Conservation (phyloP, 2,888 invertebrate species). For the Dolichopus griseipennis region DNA sequence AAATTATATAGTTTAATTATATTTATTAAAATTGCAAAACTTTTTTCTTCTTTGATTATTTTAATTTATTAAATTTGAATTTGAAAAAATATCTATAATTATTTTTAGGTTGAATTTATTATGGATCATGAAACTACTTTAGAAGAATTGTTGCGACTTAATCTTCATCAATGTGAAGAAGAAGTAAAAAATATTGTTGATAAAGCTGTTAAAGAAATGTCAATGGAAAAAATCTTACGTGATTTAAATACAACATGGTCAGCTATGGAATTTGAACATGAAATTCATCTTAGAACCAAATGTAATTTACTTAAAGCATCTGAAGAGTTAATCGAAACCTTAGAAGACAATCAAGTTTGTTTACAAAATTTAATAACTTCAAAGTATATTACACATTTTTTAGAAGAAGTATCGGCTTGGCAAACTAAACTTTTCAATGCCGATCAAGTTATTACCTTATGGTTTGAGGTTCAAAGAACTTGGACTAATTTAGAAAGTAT, state of each 20-base stretch:
- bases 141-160: conserved; percentile 81
- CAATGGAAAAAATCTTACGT: conserved; percentile 90
- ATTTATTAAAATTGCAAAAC: too few relatives aligned
- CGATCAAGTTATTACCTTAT: conserved; percentile 84
- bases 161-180: conserved; percentile 94
- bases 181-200: conserved; percentile 96
- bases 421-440: conserved; percentile 85
- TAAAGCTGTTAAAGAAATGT: conserved; percentile 97
- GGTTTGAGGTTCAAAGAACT: conserved; percentile 94
- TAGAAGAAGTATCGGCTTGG: conserved; percentile 91
- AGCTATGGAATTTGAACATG: conserved; percentile 85
- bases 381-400: conserved; percentile 91
- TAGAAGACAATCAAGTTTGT: conserved; percentile 94
- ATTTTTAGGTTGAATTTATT: conserved; percentile 73
- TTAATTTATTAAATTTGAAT: too few relatives aligned
- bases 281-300: conserved; percentile 78
- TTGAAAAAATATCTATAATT: too few relatives aligned
- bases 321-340: conserved; percentile 91
- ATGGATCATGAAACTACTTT: conserved; percentile 90
- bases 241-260: conserved; percentile 86
- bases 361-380: conserved; percentile 94
- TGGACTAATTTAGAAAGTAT: conserved; percentile 97
- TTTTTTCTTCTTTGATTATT: too few relatives aligned
- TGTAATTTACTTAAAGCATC: conserved; percentile 78
- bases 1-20: too few relatives aligned